Conservation (phyloP, 2,797 vertebrate species). For the Pempheris klunzingeri region DNA sequence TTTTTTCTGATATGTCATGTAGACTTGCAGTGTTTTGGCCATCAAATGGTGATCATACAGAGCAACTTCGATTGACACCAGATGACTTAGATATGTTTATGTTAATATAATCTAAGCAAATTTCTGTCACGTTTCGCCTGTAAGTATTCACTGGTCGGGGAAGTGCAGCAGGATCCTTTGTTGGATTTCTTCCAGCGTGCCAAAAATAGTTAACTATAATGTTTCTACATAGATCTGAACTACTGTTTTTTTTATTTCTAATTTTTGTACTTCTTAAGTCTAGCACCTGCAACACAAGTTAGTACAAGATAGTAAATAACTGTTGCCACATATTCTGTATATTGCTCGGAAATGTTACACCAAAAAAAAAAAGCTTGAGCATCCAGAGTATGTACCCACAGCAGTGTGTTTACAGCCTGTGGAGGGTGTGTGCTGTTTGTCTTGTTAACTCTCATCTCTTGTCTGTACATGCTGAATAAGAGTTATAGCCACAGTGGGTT, state of each 20-base stretch:
- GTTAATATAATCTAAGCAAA: not conserved
- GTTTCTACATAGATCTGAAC: constrained; percentile 2
- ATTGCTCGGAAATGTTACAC: not conserved
- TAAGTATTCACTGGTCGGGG: not conserved
- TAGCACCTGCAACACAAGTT: not conserved
- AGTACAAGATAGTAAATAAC: not conserved
- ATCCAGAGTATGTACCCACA: constrained; percentile 21
- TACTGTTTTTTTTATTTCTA: not conserved
- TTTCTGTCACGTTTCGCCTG: not conserved
- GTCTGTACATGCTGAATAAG: constrained; percentile 29
- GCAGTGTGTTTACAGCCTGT: constrained; percentile 21
- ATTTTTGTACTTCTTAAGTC: not conserved
- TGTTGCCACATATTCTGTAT: not conserved
- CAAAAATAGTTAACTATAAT: not conserved
- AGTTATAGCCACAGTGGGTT: constrained; percentile 26
- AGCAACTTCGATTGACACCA: not conserved
- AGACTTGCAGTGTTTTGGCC: not conserved
- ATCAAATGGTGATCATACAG: not conserved
- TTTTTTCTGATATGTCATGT: not conserved
- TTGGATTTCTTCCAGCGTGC: not conserved
- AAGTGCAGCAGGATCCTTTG: not conserved
- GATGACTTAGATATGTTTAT: not conserved
- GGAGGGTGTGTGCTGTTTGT: constrained; percentile 42
- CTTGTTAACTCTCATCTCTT: constrained; percentile 1
- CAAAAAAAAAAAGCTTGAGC: not conserved